A percentile compares a stretch with the other conserved stretches of the same genome.
These are phyloP conservation scores for Phaethornis superciliosus DNA, from an alignment of 2,113 vertebrate genomes.

Conservation along the genomic window DNA sequence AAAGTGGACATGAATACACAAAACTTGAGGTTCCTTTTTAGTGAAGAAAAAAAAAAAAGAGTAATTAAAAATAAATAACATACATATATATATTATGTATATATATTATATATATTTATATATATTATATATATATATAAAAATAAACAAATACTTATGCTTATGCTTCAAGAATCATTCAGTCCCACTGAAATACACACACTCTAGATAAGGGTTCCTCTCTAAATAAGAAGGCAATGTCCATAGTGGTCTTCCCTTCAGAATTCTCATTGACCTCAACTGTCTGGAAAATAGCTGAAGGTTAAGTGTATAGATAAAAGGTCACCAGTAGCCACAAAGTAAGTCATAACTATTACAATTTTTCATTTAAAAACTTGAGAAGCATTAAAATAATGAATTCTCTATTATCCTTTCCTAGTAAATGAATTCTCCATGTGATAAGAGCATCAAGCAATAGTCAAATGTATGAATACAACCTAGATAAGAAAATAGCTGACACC, in stretches of 20 bases:
- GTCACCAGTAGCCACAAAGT: constrained; percentile 29
- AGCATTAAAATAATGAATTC: constrained; percentile 49
- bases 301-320: constrained; percentile 17
- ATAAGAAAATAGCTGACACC: constrained; percentile 38
- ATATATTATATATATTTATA: too few species aligned
- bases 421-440: neutral
- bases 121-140: too few species aligned
- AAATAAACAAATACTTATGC: neutral
- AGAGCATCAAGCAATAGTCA: constrained; percentile 44
- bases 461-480: constrained; percentile 42
- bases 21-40: neutral
- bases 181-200: neutral
- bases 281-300: constrained; percentile 2
- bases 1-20: neutral
- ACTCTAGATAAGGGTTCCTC: neutral
- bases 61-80: neutral
- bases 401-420: constrained; percentile 23
- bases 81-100: too few species aligned
- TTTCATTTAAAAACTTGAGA: constrained; percentile 44
- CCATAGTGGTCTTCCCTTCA: neutral
- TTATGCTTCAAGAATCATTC: neutral
- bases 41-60: neutral
- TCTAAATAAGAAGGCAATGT: neutral
- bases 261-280: neutral
- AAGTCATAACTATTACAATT: constrained; percentile 1